Evolutionary conservation across 2,113 vertebrate genomes (phyloP).

Genomic region (Neodon shergylaensis): DNA sequence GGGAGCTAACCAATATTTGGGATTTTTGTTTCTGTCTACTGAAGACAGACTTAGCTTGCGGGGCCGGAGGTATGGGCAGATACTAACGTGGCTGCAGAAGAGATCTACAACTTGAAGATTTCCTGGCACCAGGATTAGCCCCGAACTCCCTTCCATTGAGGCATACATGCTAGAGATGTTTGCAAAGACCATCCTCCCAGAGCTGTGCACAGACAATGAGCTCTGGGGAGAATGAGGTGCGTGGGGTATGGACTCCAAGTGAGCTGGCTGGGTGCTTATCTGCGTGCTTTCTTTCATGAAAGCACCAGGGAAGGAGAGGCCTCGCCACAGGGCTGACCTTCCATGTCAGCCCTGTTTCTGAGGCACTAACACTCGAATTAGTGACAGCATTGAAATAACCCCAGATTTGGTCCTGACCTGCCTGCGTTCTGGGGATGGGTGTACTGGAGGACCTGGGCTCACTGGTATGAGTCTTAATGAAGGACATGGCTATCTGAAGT

Average conservation of each 20-base stretch:
- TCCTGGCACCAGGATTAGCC: background rate
- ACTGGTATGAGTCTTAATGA: background rate
- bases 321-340: background rate
- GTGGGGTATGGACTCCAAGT: background rate
- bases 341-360: background rate
- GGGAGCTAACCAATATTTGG: background rate
- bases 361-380: background rate
- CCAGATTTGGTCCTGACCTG: background rate
- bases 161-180: fast-evolving
- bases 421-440: background rate
- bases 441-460: background rate
- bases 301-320: background rate
- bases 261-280: background rate
- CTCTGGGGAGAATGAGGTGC: background rate
- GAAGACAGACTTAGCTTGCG: background rate
- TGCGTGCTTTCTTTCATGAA: background rate
- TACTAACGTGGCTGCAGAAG: background rate
- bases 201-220: background rate
- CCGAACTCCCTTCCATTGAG: background rate
- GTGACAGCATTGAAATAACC: background rate
- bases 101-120: background rate
- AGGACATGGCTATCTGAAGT: background rate
- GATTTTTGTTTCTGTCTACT: background rate
- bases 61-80: background rate
- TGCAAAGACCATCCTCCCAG: background rate